Conservation (phyloP, 2,888 invertebrate genomes). For the Diadegma fenestrale region DNA sequence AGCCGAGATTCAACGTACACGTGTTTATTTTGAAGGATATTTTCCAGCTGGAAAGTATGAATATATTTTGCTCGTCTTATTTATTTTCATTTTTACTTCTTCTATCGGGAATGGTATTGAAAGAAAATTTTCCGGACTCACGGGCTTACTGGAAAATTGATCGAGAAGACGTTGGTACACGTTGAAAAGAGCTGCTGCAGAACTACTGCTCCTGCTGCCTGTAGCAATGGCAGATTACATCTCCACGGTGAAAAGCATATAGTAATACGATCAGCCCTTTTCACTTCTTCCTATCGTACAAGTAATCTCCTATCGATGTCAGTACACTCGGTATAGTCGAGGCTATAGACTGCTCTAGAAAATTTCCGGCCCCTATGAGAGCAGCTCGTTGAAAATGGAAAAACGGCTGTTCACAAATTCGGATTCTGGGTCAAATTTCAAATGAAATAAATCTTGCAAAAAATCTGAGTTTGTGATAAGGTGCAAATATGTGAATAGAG, state of each 20-base stretch:
- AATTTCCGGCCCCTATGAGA: not conserved
- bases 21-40: slow-evolving; percentile 7
- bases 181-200: slow-evolving; percentile 54
- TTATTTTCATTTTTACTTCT: slow-evolving; percentile 25
- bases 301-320: slow-evolving; percentile 45
- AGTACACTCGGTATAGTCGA: slow-evolving; percentile 1
- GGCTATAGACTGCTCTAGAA: not conserved
- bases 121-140: slow-evolving; percentile 60
- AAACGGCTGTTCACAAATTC: not conserved
- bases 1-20: not conserved
- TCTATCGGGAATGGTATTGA: slow-evolving; percentile 44
- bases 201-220: not conserved
- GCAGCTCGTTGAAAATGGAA: slow-evolving; percentile 17
- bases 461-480: too few species aligned
- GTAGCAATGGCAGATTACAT: slow-evolving; percentile 54
- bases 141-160: slow-evolving; percentile 58
- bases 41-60: slow-evolving; percentile 23
- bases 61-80: slow-evolving; percentile 24
- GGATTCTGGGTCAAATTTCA: not conserved
- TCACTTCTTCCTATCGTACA: slow-evolving; percentile 8
- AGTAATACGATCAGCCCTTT: slow-evolving; percentile 29
- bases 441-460: not conserved
- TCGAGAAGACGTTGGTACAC: slow-evolving; percentile 55
- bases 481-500: not conserved
- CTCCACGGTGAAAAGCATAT: slow-evolving; percentile 30